Evolutionary conservation across 2,888 invertebrate genomes (phyloP), one percentile per base, ranked within the genome.

Genomic region (Thalpophila matura): DNA sequence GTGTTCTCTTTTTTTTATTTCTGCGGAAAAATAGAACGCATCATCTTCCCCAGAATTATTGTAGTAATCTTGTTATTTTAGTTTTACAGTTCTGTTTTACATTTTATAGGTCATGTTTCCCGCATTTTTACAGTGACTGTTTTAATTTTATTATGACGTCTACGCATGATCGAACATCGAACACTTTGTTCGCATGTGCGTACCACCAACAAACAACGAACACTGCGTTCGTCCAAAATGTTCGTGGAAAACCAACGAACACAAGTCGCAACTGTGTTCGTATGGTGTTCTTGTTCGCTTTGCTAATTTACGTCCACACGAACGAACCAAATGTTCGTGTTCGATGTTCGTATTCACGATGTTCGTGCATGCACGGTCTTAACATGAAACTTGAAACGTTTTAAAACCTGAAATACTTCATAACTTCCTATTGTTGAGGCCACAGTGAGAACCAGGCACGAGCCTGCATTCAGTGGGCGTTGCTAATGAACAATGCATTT

Each of bases 381-480:
- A 5, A n/a, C 4, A 7, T 6, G 5, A 45, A 49, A 42, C 4
- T 18, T 7, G 1, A 9, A 16, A 26, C 5, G 27, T 35, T 45
- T 29, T 9, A 2, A 26, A 10, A 16, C 10, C 46, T 51, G 70
- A 70, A 49, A 46, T 12, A 14, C 5, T 38, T 42, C 14, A 59
- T 27, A 18, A 16, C 45, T 40, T 51, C 35, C 33, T 47, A 70
- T 53, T 61, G 74, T 70, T 43, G 22, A 27, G 40, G n/a, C 24
- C 31, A 31, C 14, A 45, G 67, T 65, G 65, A 20, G 61, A 77
- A 74, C 22, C 24, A 61, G 51, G 64, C 68, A 64, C 65, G 66
- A 58, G 66, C 38, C 49, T 26, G 35, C 42, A 70, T 74, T 77
- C 49, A 74, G 61, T 56, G n/a, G 12, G 9, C 14, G 5, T 7